Evolutionary conservation across 2,797 vertebrate species (phyloP).

Genomic region (Lacerta agilis): DNA sequence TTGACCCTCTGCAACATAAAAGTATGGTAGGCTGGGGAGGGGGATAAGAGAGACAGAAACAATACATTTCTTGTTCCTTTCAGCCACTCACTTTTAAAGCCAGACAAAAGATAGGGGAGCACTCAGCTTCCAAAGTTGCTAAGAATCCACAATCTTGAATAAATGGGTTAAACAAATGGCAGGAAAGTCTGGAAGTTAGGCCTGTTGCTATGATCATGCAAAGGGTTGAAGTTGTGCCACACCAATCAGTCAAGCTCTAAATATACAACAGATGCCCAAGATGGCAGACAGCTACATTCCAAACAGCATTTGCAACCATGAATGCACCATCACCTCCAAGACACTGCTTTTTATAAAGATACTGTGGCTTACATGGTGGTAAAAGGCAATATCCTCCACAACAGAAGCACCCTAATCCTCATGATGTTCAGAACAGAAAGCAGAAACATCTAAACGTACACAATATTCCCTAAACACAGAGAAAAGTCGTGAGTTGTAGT

Average conservation of each 20-base stretch:
- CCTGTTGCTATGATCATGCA: background rate
- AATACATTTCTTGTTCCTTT: background rate
- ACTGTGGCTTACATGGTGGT: background rate
- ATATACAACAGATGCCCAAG: background rate
- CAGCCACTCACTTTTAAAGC: background rate
- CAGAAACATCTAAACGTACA: background rate
- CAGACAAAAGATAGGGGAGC: background rate
- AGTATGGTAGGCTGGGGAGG: background rate
- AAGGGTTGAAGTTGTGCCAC: background rate
- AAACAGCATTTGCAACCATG: background rate
- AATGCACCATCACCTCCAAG: background rate
- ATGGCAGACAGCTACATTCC: background rate
- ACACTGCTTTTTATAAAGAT: background rate
- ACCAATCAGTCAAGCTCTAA: background rate
- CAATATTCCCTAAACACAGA: background rate
- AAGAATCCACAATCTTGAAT: background rate
- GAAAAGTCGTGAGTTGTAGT: conserved; percentile 46
- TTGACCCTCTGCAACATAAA: background rate
- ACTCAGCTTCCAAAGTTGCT: no score
- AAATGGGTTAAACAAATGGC: background rate
- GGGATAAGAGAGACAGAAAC: background rate
- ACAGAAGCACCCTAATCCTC: background rate
- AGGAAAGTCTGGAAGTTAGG: background rate
- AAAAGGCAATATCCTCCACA: background rate
- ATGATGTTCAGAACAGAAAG: background rate